Percentiles rank a stretch among this genome's conserved stretches.
Evolutionary conservation across 2,113 vertebrate species (phyloP).

Genomic region (Oreochromis tanganicae): DNA sequence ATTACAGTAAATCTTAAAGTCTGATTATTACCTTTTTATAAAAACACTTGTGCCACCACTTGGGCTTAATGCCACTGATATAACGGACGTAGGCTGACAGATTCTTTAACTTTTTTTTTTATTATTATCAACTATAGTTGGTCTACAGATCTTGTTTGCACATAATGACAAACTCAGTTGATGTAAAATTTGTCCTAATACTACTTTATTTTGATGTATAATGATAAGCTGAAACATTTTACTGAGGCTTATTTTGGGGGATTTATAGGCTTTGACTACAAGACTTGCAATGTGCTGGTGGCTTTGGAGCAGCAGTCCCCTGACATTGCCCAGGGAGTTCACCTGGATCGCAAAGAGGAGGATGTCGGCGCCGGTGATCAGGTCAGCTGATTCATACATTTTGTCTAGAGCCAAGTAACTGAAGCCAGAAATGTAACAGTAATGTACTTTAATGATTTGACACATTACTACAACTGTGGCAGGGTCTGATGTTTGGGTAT

Average conservation of each 20-base stretch:
- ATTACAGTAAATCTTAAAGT: not conserved
- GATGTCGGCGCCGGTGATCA: constrained; percentile 93
- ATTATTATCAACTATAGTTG: not conserved
- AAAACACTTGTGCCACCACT: not conserved
- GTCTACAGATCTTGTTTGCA: not conserved
- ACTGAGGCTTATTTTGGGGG: not conserved
- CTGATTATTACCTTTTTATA: not conserved
- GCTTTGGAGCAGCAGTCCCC: constrained; percentile 92
- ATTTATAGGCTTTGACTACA: constrained; percentile 82
- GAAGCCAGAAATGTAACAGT: not conserved
- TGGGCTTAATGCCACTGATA: not conserved
- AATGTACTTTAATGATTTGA: not conserved
- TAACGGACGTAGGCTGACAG: not conserved
- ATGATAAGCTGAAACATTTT: not conserved
- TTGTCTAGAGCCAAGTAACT: not conserved
- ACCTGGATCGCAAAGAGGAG: constrained; percentile 88
- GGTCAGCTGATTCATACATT: constrained; percentile 52
- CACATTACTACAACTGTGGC: not conserved
- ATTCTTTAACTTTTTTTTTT: not conserved
- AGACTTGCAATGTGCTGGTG: constrained; percentile 76
- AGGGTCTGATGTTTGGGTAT: constrained; percentile 97
- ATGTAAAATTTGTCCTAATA: not conserved
- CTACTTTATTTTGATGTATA: not conserved
- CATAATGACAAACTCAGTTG: not conserved
- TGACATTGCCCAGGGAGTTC: constrained; percentile 89